These are phyloP conservation scores for Reticulitermes lucifugus DNA, from an alignment of 2,888 invertebrate genomes.

Conservation along the genomic window DNA sequence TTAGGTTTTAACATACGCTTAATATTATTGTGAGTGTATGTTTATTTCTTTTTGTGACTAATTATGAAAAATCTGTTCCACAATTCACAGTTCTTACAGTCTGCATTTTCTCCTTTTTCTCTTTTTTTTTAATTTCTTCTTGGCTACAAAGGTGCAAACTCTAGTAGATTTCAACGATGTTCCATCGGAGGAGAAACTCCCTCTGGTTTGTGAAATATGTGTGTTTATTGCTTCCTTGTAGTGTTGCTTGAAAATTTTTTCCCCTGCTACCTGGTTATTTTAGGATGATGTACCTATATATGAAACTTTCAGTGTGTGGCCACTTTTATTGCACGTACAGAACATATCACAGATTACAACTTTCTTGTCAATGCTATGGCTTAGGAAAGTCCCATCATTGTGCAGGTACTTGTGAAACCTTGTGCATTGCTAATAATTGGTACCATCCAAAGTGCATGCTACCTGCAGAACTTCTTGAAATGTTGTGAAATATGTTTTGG, in stretches of 20 bases:
- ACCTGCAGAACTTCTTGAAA: no score
- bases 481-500: no score
- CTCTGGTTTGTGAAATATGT: slow-evolving; percentile 74
- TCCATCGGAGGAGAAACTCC: slow-evolving; percentile 90
- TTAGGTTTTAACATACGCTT: not conserved
- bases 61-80: not conserved
- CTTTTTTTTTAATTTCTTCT: slow-evolving; percentile 46
- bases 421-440: no score
- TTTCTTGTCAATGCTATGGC: no score
- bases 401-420: no score
- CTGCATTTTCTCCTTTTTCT: slow-evolving; percentile 46
- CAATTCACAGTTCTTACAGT: slow-evolving; percentile 41
- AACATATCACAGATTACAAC: no score
- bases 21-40: not conserved
- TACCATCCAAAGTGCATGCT: no score
- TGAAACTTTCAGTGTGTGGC: no score
- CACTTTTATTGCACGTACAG: no score
- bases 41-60: not conserved
- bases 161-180: slow-evolving; percentile 91
- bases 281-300: not conserved
- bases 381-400: no score
- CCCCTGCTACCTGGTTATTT: not conserved
- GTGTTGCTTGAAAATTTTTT: slow-evolving; percentile 36
- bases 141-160: slow-evolving; percentile 76
- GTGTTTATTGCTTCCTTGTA: slow-evolving; percentile 46